Evolutionary conservation across 2,113 vertebrate species (phyloP).

Genomic region (Oreochromis aureus): DNA sequence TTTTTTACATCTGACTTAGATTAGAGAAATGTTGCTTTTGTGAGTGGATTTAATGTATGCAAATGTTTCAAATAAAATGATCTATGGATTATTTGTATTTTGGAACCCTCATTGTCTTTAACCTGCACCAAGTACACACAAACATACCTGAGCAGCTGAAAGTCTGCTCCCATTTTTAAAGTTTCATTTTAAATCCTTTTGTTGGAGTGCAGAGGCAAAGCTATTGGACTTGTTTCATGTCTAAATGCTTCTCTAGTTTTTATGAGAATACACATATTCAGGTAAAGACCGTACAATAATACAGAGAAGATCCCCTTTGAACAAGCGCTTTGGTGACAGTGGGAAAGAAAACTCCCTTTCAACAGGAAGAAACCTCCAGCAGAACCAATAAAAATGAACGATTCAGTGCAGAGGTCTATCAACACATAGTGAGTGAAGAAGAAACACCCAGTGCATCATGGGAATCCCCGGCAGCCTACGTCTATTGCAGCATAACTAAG

Average conservation of each 20-base stretch:
- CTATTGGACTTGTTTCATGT: background rate
- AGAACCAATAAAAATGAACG: fast-evolving
- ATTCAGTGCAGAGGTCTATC: fast-evolving
- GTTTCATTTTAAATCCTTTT: background rate
- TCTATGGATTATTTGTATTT: constrained; percentile 1
- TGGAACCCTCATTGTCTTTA: background rate
- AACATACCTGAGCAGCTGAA: background rate
- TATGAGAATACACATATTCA: background rate
- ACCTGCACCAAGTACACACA: background rate
- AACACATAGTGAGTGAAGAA: fast-evolving
- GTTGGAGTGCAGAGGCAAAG: background rate
- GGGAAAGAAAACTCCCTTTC: background rate
- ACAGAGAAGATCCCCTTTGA: background rate
- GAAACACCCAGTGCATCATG: fast-evolving
- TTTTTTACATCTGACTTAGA: background rate
- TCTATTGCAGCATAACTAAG: too few relatives aligned
- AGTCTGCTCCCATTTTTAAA: background rate
- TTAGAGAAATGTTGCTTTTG: background rate
- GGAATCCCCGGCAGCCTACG: too few relatives aligned
- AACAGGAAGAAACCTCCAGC: fast-evolving
- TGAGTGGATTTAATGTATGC: background rate
- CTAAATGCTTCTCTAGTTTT: background rate
- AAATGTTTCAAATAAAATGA: constrained; percentile 44
- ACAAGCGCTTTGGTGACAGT: background rate
- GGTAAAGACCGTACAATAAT: fast-evolving